Evolutionary conservation across 2,888 invertebrate species (phyloP).

Genomic region (Zeuzera pyrina): DNA sequence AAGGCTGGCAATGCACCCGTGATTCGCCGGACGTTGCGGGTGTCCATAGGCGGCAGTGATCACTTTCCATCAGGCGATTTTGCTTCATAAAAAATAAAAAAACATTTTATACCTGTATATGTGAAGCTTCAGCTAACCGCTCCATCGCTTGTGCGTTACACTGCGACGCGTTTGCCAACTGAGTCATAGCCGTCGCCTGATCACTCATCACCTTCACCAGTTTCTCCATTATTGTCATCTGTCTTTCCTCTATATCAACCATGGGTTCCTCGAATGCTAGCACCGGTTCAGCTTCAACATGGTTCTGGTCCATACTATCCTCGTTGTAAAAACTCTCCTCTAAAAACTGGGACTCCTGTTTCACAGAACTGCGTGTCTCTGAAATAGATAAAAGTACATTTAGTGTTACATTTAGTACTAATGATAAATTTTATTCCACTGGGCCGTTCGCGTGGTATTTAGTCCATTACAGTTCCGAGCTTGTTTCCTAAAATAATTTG

Average conservation of each 20-base stretch:
- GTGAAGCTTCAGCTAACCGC: conserved; percentile 50
- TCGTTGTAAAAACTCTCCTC: conserved; percentile 44
- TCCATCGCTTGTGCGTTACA: conserved; percentile 52
- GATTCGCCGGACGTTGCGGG: too few species aligned
- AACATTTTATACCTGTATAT: conserved; percentile 40
- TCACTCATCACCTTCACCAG: conserved; percentile 54
- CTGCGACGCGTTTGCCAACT: conserved; percentile 46
- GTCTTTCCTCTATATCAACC: conserved; percentile 41
- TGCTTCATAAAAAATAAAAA: too few species aligned
- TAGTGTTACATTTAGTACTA: too few species aligned
- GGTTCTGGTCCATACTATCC: conserved; percentile 39
- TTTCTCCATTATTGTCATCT: conserved; percentile 55
- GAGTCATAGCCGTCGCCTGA: conserved; percentile 47
- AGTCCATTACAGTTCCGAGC: too few species aligned
- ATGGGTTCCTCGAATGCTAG: conserved; percentile 35
- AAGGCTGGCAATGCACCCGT: too few species aligned
- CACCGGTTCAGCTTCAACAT: conserved; percentile 34
- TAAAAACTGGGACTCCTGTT: conserved; percentile 40
- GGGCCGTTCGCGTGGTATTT: too few species aligned
- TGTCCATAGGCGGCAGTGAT: too few species aligned
- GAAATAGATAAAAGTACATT: not conserved
- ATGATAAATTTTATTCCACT: too few species aligned
- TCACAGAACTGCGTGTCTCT: conserved; percentile 39
- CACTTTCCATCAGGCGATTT: too few species aligned
- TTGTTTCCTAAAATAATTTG: too few species aligned